Base-by-base conservation (phyloP, 2,797 vertebrate species). In the Miichthys miiuy region DNA sequence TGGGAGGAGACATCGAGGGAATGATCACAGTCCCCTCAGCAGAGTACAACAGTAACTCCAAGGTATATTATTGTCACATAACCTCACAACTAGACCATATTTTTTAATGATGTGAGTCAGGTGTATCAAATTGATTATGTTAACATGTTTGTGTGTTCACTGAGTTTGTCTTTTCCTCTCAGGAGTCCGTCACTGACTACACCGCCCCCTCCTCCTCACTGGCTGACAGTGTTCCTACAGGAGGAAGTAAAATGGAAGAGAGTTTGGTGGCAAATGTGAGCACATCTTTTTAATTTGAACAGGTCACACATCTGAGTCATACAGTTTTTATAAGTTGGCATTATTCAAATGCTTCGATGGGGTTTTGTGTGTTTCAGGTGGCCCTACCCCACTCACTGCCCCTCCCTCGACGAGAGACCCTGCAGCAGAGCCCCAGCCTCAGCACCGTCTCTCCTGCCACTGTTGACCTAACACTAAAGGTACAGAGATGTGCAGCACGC, bases 141-240 rank as follows among this genome's bases (percentile, higher is more conserved):
- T 47, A 27, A 17, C 8, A 6, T 30, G 30, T 30, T 30, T 30
- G 30, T 30, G 6, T 30, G 30, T 30, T 30, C 7, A 30, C 2
- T 56, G 42, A 54, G 38, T 65, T 3, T 34, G 6, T 50, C 3
- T 72, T 41, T 68, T 18, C 4, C 20, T 60, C 21, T 51, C 93
- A 99, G 98, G 98, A 99, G 91, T 97, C 97, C 34, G 97, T 99
- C 87, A 99, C 97, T 58, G 98, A 99, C 91, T 99, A 99, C 92
- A 99, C 97, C 68, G 95, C 97, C 56, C 98, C 97, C 44, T 99
- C 98, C 48, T 97, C 96, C 41, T 97, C 97, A 48, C 93, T 99
- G 91, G 96, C 98, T 72, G 99, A 96, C 91, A 96, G 96, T 79
- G 97, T 97, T 90, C 95, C 98, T 66, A 96, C 96, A 68, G 96